phyloP scores from a whole-genome alignment of 2,113 vertebrate species.

The Phodopus roborovskii region DNA sequence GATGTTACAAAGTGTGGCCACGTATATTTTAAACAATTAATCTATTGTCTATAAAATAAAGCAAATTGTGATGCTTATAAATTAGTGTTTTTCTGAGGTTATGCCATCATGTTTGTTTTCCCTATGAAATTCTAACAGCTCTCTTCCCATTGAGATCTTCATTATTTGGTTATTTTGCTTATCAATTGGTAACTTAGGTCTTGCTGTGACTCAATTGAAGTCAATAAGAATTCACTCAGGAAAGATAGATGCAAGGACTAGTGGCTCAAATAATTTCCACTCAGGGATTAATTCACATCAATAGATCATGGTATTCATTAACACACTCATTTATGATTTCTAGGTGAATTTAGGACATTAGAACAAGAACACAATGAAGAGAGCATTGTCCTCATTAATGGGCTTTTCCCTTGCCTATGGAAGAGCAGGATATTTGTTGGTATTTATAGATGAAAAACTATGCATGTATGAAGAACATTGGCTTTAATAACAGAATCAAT shows the following conservation, averaged over 20 bases:
- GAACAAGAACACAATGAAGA: not conserved
- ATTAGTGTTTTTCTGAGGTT: not conserved
- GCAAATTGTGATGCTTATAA: not conserved
- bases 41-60: not conserved
- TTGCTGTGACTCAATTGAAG: not conserved
- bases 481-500: not conserved
- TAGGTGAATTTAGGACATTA: not conserved
- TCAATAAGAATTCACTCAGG: not conserved
- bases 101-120: not conserved
- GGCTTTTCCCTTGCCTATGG: not conserved
- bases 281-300: not conserved
- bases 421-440: not conserved
- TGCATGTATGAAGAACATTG: fast-evolving
- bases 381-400: not conserved
- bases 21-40: not conserved
- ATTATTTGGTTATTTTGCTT: not conserved
- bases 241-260: not conserved
- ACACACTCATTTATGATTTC: not conserved
- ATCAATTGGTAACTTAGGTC: not conserved
- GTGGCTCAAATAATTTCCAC: not conserved
- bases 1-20: not conserved
- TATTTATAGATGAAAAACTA: too few species aligned
- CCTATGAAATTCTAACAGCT: not conserved
- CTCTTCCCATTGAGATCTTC: not conserved
- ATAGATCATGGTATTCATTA: not conserved